Conservation (phyloP, 2,888 invertebrate species). For the Molorchus minor region DNA sequence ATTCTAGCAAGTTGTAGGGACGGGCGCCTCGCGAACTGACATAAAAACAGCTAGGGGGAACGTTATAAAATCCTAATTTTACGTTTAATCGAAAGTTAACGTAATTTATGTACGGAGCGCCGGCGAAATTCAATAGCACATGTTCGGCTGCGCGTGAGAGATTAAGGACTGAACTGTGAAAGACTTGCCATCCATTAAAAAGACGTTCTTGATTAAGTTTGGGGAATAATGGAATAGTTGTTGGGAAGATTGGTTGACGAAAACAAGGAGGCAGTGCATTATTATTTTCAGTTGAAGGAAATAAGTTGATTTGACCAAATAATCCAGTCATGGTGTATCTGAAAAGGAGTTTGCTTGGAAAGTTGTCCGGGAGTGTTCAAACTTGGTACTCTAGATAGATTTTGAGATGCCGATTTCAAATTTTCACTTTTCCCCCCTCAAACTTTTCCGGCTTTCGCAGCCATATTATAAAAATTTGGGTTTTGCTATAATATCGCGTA, state of each 20-base stretch:
- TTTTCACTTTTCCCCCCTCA: no score
- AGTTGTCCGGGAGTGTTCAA: no score
- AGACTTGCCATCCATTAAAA: constrained; percentile 9
- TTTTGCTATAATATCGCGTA: no score
- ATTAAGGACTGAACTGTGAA: constrained; percentile 5
- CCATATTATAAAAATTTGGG: no score
- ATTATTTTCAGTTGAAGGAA: neutral
- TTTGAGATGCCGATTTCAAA: no score
- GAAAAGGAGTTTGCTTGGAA: no score
- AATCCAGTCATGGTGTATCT: no score
- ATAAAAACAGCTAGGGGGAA: constrained; percentile 7
- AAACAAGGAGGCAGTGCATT: no score
- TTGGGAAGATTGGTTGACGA: neutral
- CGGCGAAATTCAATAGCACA: constrained; percentile 3
- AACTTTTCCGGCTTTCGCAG: no score
- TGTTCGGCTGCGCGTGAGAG: constrained; percentile 9
- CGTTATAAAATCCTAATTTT: constrained; percentile 12
- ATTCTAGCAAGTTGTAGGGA: constrained; percentile 19
- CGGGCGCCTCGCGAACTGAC: constrained; percentile 5
- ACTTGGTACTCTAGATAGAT: no score
- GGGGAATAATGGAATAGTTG: constrained; percentile 2
- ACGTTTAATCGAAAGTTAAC: constrained; percentile 1
- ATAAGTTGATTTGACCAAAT: no score
- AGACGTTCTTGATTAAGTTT: constrained; percentile 13
- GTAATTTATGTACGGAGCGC: constrained; percentile 12